These are phyloP conservation scores for Aphidius ervi DNA, from an alignment of 1,140 invertebrate species.

Conservation along the genomic window DNA sequence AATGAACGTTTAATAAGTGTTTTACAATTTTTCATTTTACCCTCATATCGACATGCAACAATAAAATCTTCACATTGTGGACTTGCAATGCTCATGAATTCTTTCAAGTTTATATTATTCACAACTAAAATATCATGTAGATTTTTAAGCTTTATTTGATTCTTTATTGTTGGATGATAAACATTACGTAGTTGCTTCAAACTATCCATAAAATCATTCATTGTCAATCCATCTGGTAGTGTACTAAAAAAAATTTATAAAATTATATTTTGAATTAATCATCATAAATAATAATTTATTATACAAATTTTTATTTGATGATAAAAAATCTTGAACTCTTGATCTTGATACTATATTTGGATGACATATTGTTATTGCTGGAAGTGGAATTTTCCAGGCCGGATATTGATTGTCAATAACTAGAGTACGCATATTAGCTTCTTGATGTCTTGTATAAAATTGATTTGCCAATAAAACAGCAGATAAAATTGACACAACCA, in stretches of 20 bases:
- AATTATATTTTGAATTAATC: constrained; percentile 1
- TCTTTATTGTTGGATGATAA: constrained; percentile 21
- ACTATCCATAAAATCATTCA: constrained; percentile 19
- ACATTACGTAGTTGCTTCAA: constrained; percentile 25
- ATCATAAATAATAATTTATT: not conserved
- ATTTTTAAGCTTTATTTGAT: constrained; percentile 14
- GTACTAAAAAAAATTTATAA: constrained; percentile 20
- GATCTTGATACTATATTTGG: constrained; percentile 16
- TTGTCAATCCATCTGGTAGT: constrained; percentile 17
- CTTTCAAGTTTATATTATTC: constrained; percentile 13
- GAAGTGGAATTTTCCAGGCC: constrained; percentile 24
- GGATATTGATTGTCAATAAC: constrained; percentile 30
- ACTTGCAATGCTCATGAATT: not conserved
- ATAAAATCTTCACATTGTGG: constrained; percentile 2
- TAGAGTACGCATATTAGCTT: constrained; percentile 31
- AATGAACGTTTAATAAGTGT: not conserved
- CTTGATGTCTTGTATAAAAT: constrained; percentile 34
- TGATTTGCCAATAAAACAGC: constrained; percentile 25
- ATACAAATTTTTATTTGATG: constrained; percentile 8
- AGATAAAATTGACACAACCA: constrained; percentile 27
- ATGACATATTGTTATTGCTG: constrained; percentile 30
- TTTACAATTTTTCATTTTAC: constrained; percentile 1
- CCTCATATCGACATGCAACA: not conserved
- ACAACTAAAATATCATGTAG: constrained; percentile 25
- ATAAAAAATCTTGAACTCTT: constrained; percentile 5